Evolutionary conservation across 2,888 invertebrate species (phyloP).

Genomic region (Argyresthia albistria): DNA sequence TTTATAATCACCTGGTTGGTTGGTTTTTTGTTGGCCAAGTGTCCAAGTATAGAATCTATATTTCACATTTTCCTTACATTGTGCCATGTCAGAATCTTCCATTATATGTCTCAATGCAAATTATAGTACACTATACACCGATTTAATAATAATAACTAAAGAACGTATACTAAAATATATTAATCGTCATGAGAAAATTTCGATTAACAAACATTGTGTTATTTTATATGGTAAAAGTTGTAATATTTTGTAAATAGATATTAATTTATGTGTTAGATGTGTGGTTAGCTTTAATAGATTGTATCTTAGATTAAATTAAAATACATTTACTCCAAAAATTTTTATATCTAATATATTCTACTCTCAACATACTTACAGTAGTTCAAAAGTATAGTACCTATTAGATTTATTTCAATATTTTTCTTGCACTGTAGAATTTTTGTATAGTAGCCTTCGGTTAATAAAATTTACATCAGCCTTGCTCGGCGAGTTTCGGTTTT

Average conservation of each 20-base stretch:
- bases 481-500: no score
- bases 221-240: conserved; percentile 23
- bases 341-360: conserved; percentile 22
- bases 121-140: conserved; percentile 7
- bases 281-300: conserved; percentile 68
- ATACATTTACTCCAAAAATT: conserved; percentile 57
- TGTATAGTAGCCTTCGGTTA: conserved; percentile 8
- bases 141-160: conserved; percentile 9
- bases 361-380: background rate
- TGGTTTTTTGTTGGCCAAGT: no score
- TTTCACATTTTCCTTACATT: conserved; percentile 15
- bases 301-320: conserved; percentile 36
- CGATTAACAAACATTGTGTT: conserved; percentile 13
- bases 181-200: conserved; percentile 4
- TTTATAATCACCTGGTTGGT: no score
- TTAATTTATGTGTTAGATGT: conserved; percentile 57
- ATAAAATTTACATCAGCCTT: no score
- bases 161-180: conserved; percentile 4
- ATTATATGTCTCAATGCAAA: background rate
- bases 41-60: no score
- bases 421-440: conserved; percentile 16
- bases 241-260: conserved; percentile 67
- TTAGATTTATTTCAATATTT: background rate
- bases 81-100: conserved; percentile 37
- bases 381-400: conserved; percentile 3